Percentiles rank a stretch among this genome's conserved stretches.
These are phyloP conservation scores for Unio delphinus DNA, from an alignment of 2,888 invertebrate species.

Conservation along the genomic window DNA sequence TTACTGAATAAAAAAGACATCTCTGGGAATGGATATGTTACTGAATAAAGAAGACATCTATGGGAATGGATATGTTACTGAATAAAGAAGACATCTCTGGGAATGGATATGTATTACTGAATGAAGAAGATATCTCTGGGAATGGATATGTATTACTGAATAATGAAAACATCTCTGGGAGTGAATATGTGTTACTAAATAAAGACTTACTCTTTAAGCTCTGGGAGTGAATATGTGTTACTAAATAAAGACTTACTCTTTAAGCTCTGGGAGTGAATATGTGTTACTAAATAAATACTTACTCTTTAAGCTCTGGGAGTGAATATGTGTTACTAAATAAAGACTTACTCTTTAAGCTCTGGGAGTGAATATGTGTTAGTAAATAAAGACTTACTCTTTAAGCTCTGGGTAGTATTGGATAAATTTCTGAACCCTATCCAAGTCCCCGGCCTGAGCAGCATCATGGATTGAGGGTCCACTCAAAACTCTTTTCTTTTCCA, in stretches of 20 bases:
- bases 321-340: too few species aligned
- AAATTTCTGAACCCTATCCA: constrained; percentile 57
- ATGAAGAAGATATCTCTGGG: constrained; percentile 34
- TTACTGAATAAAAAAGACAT: constrained; percentile 1
- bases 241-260: constrained; percentile 49
- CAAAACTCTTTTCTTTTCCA: constrained; percentile 36
- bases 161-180: too few species aligned
- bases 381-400: constrained; percentile 55
- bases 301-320: constrained; percentile 21
- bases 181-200: too few species aligned
- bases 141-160: too few species aligned
- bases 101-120: background rate
- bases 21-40: too few species aligned
- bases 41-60: background rate
- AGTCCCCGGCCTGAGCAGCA: constrained; percentile 58
- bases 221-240: too few species aligned
- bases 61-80: too few species aligned
- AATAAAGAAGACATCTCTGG: too few species aligned
- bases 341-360: constrained; percentile 29
- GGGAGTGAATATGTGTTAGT: too few species aligned
- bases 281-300: background rate
- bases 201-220: too few species aligned
- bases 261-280: constrained; percentile 36
- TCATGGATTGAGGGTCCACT: constrained; percentile 60
- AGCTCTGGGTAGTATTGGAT: constrained; percentile 56